These are phyloP conservation scores for Drosophila tsacasi DNA, from an alignment of 1,140 invertebrate genomes.

Conservation along the genomic window DNA sequence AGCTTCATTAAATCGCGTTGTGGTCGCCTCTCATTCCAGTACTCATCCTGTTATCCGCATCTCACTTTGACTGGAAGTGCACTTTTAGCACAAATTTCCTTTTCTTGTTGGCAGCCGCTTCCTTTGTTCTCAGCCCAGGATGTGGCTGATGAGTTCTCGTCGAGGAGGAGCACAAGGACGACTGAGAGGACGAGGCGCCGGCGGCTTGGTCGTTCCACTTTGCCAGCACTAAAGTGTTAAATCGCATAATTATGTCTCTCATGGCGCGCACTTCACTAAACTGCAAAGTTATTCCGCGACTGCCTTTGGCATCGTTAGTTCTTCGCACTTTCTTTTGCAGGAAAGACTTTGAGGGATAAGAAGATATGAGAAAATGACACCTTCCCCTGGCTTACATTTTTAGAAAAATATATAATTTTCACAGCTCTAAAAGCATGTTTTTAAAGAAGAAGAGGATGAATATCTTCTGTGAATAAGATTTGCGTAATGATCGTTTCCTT, in stretches of 20 bases:
- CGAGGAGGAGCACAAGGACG: constrained; percentile 11
- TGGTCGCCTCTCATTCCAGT: constrained; percentile 10
- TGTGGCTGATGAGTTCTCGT: constrained; percentile 30
- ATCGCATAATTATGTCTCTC: constrained; percentile 83
- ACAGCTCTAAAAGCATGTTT: not conserved
- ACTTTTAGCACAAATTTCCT: constrained; percentile 77
- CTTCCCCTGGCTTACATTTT: no score
- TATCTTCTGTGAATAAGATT: no score
- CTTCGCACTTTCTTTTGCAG: constrained; percentile 19
- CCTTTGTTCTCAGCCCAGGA: constrained; percentile 66
- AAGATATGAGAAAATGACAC: not conserved
- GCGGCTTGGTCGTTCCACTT: constrained; percentile 61
- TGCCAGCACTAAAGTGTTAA: constrained; percentile 77
- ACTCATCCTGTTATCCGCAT: constrained; percentile 46
- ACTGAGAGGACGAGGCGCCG: not conserved
- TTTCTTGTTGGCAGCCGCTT: constrained; percentile 74
- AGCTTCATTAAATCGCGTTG: constrained; percentile 54
- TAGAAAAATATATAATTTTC: not conserved
- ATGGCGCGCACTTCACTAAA: constrained; percentile 79
- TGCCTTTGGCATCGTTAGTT: constrained; percentile 56
- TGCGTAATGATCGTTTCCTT: no score
- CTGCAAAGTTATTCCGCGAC: constrained; percentile 58
- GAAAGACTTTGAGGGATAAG: not conserved
- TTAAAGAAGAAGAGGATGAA: no score
- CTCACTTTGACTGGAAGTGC: constrained; percentile 76